Conservation (phyloP, 2,797 vertebrate genomes). For the Labroides dimidiatus region DNA sequence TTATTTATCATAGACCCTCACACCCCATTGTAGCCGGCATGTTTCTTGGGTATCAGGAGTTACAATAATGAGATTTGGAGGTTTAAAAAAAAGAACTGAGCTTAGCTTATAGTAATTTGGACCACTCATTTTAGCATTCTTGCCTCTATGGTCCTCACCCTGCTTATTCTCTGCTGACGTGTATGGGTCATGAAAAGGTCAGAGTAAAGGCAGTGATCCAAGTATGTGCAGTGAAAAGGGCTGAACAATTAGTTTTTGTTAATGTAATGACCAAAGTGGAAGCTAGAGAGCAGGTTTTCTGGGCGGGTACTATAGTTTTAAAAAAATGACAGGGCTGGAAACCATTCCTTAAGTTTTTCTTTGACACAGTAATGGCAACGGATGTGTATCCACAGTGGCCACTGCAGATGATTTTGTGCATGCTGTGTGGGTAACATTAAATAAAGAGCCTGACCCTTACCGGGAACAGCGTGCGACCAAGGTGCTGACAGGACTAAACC, state of each 20-base stretch:
- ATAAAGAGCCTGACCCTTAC: constrained; percentile 24
- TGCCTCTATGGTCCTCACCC: constrained; percentile 17
- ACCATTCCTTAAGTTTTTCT: background rate
- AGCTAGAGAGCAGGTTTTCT: background rate
- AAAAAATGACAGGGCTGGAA: background rate
- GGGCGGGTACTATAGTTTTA: background rate
- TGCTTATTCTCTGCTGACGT: constrained; percentile 40
- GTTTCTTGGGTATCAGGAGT: constrained; percentile 53
- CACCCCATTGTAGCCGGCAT: constrained; percentile 5
- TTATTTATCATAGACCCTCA: constrained; percentile 46
- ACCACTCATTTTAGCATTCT: constrained; percentile 32
- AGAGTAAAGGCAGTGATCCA: constrained; percentile 1
- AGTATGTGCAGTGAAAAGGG: constrained; percentile 5
- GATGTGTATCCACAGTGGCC: constrained; percentile 14
- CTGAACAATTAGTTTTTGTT: constrained; percentile 14
- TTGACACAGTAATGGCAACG: background rate
- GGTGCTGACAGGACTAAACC: constrained; percentile 55
- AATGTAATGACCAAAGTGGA: constrained; percentile 1
- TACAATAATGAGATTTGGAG: constrained; percentile 60
- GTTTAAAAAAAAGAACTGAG: constrained; percentile 50
- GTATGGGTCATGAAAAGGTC: constrained; percentile 10
- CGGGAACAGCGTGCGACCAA: constrained; percentile 33
- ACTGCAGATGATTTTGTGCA: constrained; percentile 24
- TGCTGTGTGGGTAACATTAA: constrained; percentile 30
- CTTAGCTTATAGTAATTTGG: constrained; percentile 15